phyloP scores from a whole-genome alignment of 1,140 invertebrate species.

The Tetranychus cinnabarinus region DNA sequence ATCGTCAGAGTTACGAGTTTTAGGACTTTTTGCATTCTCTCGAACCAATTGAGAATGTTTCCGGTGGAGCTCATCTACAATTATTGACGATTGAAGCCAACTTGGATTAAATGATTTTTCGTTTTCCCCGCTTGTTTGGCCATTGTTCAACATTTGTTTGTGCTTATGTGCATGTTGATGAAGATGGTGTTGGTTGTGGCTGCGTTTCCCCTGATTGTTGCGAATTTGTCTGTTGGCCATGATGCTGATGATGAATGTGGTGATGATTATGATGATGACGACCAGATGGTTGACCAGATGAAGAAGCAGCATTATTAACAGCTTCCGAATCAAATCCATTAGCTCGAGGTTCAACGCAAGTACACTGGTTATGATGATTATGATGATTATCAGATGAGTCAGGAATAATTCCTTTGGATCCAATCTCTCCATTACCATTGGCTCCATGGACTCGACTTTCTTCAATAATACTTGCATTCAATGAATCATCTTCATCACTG shows the following conservation, averaged over 20 bases:
- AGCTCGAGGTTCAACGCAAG: not conserved
- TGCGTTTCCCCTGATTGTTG: not conserved
- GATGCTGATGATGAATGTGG: not conserved
- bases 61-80: conserved; percentile 7
- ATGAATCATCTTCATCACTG: conserved; percentile 2
- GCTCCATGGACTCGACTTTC: not conserved
- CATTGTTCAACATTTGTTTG: not conserved
- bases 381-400: not conserved
- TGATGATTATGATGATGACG: not conserved
- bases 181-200: not conserved
- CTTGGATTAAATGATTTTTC: not conserved
- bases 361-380: not conserved
- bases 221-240: not conserved
- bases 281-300: not conserved
- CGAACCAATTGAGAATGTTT: conserved; percentile 1
- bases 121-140: not conserved
- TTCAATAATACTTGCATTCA: not conserved
- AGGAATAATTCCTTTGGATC: not conserved
- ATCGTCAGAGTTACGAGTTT: not conserved
- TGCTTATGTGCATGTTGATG: not conserved
- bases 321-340: no score
- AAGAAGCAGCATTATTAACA: no score
- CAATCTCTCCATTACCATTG: not conserved
- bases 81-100: conserved; percentile 10
- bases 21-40: not conserved